Conservation (phyloP, 1,140 invertebrate genomes). For the Nebria ingens region DNA sequence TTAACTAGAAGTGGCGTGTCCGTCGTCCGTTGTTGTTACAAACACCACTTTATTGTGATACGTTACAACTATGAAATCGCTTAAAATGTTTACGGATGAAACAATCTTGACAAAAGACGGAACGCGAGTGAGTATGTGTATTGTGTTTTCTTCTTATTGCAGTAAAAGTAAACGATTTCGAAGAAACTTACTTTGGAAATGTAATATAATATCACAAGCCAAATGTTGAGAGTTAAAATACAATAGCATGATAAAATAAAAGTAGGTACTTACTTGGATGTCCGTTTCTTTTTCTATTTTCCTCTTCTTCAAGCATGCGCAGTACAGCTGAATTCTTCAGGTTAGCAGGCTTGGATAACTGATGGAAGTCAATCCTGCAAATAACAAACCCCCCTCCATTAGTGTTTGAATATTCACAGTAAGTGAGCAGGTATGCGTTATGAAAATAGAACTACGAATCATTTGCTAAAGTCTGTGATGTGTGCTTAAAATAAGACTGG, state of each 20-base stretch:
- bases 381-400: slow-evolving; percentile 7
- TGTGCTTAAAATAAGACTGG: not conserved
- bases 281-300: slow-evolving; percentile 46
- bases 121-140: no score
- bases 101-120: no score
- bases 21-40: no score
- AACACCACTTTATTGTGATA: no score
- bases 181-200: no score
- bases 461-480: slow-evolving; percentile 2
- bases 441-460: not conserved
- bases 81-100: no score
- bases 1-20: no score
- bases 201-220: no score
- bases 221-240: no score
- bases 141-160: no score
- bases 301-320: slow-evolving; percentile 70
- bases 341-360: slow-evolving; percentile 59
- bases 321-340: slow-evolving; percentile 71
- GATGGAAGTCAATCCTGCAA: slow-evolving; percentile 62
- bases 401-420: not conserved
- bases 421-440: not conserved
- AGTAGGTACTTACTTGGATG: slow-evolving; percentile 45
- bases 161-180: no score
- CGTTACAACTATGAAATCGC: no score
- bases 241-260: slow-evolving; percentile 12